Conservation (phyloP, 2,888 invertebrate species). For the Stomorhina lunata region DNA sequence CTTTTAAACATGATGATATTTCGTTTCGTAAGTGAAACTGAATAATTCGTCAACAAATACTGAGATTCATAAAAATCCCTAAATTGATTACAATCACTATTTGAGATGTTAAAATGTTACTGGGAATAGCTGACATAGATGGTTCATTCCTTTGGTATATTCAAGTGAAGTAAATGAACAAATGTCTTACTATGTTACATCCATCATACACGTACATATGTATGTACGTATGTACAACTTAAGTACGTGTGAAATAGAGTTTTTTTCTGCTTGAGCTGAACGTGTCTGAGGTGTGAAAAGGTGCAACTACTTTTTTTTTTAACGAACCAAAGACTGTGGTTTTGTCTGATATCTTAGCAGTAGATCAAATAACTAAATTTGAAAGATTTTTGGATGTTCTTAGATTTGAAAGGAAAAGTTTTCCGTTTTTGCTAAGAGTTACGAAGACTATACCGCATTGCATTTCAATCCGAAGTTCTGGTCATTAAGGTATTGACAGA, state of each 20-base stretch:
- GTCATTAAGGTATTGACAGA: no score
- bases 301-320: not conserved
- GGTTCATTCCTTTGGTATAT: constrained; percentile 11
- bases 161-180: not conserved
- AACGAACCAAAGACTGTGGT: constrained; percentile 9
- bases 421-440: no score
- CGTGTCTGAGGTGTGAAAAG: not conserved
- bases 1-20: constrained; percentile 9
- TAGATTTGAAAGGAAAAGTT: no score
- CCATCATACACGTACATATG: not conserved
- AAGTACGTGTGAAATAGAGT: not conserved
- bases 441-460: no score
- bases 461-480: no score
- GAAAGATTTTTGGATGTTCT: no score
- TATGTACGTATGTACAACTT: not conserved
- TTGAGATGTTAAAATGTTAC: not conserved
- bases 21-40: constrained; percentile 20
- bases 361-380: no score
- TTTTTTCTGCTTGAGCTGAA: constrained; percentile 22
- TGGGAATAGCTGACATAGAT: not conserved
- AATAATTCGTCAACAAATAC: constrained; percentile 39
- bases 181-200: constrained; percentile 20
- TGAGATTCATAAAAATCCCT: constrained; percentile 31
- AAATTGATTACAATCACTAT: constrained; percentile 32
- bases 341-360: no score